Evolutionary conservation across 2,797 vertebrate genomes (phyloP), one percentile per base, ranked within the genome.

Genomic region (Oophaga sylvatica): DNA sequence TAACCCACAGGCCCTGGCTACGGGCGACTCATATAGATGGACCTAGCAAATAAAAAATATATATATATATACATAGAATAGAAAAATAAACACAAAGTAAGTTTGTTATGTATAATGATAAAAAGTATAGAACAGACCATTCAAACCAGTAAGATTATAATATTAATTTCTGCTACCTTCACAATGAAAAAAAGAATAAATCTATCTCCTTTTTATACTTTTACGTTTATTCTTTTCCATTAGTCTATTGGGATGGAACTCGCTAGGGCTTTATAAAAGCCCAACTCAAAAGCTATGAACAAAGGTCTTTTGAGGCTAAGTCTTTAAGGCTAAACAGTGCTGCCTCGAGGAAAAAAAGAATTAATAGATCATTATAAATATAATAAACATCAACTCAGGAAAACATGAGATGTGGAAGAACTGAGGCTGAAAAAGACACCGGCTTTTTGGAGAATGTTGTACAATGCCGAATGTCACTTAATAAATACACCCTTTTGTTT

Each of bases 401-500:
- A 48, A 65, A 81, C 62, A 41, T 41, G 59, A 41, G 16, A 20
- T 45, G 8, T 8, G n/a, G 59, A 80, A 65, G 80, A 48, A 60
- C 59, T 5, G 63, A 65, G 20, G 60, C 41, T n/a, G 15, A 48
- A 67, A 65, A n/a, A 65, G 60, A n/a, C 48, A 17, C 22, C 63
- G 35, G 35, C 59, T 62, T 73, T 17, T 20, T 73, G 68, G 17
- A 73, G 56, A 31, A 35, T 57, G 29, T 84, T 63, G 26, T 26
- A 84, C 71, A 63, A 63, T 45, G 68, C 20, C 17, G 83, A 63
- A 76, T 76, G 83, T 76, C 57, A 22, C 83, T 73, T 83, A 57
- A 75, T 83, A 83, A 73, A 83, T 35, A 73, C 45, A 82, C 81
- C 70, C 70, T 76, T 84, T 84, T 76, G 83, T 84, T 75, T 84